phyloP scores from a whole-genome alignment of 2,797 vertebrate species.

The Aplochiton taeniatus region DNA sequence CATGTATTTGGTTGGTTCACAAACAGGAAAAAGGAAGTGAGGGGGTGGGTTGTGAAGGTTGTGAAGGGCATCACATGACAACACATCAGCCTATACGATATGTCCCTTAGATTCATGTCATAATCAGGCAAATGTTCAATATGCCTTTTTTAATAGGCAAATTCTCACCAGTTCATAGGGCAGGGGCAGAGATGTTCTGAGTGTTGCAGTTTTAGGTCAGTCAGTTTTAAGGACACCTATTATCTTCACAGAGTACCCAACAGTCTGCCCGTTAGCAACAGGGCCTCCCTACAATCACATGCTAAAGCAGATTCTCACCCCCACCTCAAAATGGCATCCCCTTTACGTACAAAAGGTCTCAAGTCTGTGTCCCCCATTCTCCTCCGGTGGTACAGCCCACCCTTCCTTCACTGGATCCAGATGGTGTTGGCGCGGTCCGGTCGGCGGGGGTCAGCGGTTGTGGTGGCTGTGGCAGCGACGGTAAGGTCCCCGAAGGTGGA shows the following conservation, averaged over 20 bases:
- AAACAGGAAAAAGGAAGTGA: constrained; percentile 48
- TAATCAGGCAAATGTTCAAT: no score
- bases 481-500: constrained; percentile 97
- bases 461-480: constrained; percentile 66
- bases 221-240: constrained; percentile 77
- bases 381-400: constrained; percentile 6
- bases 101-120: no score
- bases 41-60: constrained; percentile 48
- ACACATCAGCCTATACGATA: no score
- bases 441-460: constrained; percentile 80
- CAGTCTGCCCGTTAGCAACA: constrained; percentile 11
- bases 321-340: no score
- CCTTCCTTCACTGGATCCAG: constrained; percentile 91
- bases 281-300: background rate
- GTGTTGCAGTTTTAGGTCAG: constrained; percentile 33
- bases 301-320: no score
- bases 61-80: background rate
- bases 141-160: no score
- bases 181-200: background rate
- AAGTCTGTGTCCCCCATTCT: constrained; percentile 21
- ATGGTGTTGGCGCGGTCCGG: constrained; percentile 90
- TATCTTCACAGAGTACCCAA: constrained; percentile 43
- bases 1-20: constrained; percentile 78
- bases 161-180: constrained; percentile 17
- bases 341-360: background rate